Evolutionary conservation across 2,113 vertebrate species (phyloP).

Genomic region (Ailurus styani): DNA sequence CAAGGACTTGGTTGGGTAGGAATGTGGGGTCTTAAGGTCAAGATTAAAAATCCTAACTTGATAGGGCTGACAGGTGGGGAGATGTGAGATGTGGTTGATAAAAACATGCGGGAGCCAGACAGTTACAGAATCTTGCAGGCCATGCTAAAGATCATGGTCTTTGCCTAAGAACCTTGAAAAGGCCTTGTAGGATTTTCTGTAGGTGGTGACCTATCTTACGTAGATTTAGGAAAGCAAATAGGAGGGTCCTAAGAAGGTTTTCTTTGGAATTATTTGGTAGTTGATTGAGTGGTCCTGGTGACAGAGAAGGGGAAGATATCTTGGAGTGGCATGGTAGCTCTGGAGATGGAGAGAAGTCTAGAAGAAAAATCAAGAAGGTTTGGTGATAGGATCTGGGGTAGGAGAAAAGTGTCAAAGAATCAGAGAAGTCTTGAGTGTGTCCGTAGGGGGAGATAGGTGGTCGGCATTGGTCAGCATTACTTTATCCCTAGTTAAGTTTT

Average conservation of each 20-base stretch:
- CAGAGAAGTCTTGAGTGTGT: neutral
- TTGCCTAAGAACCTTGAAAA: neutral
- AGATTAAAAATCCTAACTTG: neutral
- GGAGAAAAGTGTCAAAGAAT: neutral
- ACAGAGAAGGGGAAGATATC: neutral
- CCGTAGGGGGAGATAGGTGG: neutral
- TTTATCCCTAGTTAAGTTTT: neutral
- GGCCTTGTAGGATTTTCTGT: neutral
- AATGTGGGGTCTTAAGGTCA: neutral
- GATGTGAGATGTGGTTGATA: neutral
- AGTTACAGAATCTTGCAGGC: neutral
- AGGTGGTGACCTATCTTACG: neutral
- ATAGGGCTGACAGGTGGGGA: neutral
- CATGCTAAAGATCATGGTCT: neutral
- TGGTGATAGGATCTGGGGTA: neutral
- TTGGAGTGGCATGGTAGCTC: neutral
- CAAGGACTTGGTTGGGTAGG: neutral
- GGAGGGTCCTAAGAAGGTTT: neutral
- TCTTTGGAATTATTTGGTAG: neutral
- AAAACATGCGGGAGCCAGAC: neutral
- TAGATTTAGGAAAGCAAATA: neutral
- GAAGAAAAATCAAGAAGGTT: neutral
- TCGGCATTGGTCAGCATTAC: neutral
- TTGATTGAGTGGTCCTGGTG: neutral
- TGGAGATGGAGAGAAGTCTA: neutral